These are phyloP conservation scores for Meiosimyza decipiens DNA, from an alignment of 2,888 invertebrate genomes.

Conservation along the genomic window DNA sequence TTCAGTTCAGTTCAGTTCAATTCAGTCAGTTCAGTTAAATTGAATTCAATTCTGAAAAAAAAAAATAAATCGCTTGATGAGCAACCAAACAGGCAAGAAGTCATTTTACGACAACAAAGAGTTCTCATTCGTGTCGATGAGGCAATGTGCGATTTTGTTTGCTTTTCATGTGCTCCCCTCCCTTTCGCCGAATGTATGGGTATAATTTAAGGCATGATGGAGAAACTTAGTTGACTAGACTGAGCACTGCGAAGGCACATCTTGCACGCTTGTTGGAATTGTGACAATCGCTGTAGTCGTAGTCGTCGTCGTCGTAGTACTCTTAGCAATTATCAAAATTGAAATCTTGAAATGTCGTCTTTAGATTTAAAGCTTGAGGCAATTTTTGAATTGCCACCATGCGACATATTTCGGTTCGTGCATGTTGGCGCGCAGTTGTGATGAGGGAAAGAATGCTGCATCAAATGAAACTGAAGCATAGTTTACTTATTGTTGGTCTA, in stretches of 20 bases:
- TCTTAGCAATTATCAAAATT: constrained; percentile 43
- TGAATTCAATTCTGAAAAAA: constrained; percentile 31
- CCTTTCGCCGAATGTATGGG: neutral
- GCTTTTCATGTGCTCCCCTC: too few species aligned
- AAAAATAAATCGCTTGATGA: constrained; percentile 23
- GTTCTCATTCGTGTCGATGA: constrained; percentile 5
- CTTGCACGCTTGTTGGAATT: constrained; percentile 25
- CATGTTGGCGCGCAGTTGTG: too few species aligned
- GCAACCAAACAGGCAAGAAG: constrained; percentile 14
- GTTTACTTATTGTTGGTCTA: too few species aligned
- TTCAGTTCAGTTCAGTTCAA: constrained; percentile 19
- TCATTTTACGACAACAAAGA: neutral
- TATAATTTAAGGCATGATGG: too few species aligned
- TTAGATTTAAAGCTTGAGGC: constrained; percentile 13
- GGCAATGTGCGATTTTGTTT: neutral
- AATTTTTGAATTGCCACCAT: constrained; percentile 13
- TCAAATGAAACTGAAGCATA: too few species aligned
- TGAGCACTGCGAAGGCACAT: neutral
- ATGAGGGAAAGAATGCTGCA: too few species aligned
- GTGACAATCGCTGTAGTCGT: constrained; percentile 34
- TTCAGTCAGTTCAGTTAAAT: constrained; percentile 32
- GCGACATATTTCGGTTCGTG: neutral
- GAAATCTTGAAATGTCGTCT: constrained; percentile 40
- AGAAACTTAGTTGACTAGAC: too few species aligned
- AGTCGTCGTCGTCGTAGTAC: too few species aligned